phyloP scores from a whole-genome alignment of 2,888 invertebrate species.

The Cremastobaeus sp. region DNA sequence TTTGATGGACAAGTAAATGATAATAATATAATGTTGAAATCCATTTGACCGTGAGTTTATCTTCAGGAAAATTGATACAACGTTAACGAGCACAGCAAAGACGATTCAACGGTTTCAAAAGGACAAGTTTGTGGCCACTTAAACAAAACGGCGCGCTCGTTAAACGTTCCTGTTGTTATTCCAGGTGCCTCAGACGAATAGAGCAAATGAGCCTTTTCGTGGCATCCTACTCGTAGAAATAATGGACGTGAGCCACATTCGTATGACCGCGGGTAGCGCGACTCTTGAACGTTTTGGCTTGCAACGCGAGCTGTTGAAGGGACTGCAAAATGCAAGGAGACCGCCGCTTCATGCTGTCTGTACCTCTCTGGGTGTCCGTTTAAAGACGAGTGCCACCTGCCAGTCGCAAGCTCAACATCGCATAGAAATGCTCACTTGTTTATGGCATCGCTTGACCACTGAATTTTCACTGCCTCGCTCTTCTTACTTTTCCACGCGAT shows the following conservation, averaged over 20 bases:
- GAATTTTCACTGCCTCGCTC: background rate
- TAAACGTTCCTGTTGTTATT: constrained; percentile 58
- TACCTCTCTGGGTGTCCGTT: constrained; percentile 44
- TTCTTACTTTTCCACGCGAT: background rate
- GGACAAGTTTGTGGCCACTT: constrained; percentile 45
- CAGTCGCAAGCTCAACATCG: constrained; percentile 40
- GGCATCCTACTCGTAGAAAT: constrained; percentile 48
- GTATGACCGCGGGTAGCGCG: constrained; percentile 38
- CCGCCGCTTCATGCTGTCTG: constrained; percentile 22
- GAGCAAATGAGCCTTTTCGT: constrained; percentile 31
- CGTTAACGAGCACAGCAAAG: constrained; percentile 48
- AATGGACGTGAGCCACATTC: constrained; percentile 53
- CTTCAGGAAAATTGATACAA: constrained; percentile 32
- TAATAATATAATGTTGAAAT: too few species aligned
- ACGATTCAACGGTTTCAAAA: constrained; percentile 32
- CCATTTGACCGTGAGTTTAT: constrained; percentile 25
- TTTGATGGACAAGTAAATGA: too few species aligned
- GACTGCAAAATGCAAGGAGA: constrained; percentile 56
- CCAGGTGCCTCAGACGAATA: constrained; percentile 19
- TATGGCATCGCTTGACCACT: constrained; percentile 13
- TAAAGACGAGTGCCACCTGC: constrained; percentile 57
- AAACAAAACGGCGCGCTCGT: constrained; percentile 27
- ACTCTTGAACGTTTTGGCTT: too few species aligned
- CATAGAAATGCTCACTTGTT: constrained; percentile 49
- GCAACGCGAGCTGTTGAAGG: constrained; percentile 48